Conservation (phyloP, 2,113 vertebrate species). For the Pachyramphus minor region DNA sequence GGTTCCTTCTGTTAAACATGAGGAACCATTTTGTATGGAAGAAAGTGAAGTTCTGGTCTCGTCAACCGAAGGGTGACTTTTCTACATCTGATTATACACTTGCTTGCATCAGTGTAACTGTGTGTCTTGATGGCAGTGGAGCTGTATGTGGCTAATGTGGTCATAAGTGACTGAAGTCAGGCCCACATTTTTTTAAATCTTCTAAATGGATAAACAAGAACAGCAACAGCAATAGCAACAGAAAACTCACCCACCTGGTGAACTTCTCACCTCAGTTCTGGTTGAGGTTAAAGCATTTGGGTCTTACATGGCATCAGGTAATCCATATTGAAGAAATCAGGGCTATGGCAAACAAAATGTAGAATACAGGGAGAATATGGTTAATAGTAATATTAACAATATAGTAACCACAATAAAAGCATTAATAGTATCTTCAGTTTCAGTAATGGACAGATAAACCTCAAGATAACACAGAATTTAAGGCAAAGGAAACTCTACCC, state of each 20-base stretch:
- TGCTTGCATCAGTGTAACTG: neutral
- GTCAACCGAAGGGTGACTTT: neutral
- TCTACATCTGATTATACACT: neutral
- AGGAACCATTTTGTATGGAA: neutral
- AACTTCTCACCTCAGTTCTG: too few relatives aligned
- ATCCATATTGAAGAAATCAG: neutral
- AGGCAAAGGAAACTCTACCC: neutral
- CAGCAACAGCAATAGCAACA: neutral
- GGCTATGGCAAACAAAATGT: neutral
- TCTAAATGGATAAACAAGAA: neutral
- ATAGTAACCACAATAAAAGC: neutral
- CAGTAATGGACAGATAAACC: neutral
- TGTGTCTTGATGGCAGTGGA: neutral
- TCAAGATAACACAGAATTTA: neutral
- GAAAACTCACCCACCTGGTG: accelerated
- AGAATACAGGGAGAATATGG: neutral
- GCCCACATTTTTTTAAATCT: neutral
- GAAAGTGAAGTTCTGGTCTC: neutral
- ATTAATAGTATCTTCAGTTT: neutral
- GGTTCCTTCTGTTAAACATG: neutral
- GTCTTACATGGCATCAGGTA: neutral
- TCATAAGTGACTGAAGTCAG: neutral
- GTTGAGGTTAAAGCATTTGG: too few relatives aligned
- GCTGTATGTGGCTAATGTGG: neutral
- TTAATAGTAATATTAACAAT: neutral